phyloP scores from a whole-genome alignment of 2,888 invertebrate genomes.

The Pachliopta kotzebuea region DNA sequence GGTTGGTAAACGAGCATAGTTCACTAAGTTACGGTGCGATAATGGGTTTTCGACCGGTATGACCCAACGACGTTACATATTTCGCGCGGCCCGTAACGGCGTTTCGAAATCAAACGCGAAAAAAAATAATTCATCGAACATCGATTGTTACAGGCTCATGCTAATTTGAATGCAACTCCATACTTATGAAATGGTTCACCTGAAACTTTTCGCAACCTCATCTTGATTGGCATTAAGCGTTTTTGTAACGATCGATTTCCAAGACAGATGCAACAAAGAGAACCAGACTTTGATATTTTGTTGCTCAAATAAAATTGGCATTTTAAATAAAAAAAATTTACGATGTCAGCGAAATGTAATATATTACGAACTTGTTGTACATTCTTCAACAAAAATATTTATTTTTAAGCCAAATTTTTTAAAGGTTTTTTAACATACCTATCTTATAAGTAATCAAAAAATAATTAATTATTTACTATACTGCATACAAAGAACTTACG shows the following conservation, averaged over 20 bases:
- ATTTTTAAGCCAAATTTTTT: no score
- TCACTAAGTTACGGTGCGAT: conserved; percentile 38
- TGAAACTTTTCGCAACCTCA: conserved; percentile 39
- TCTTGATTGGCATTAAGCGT: conserved; percentile 24
- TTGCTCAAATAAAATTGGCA: neutral
- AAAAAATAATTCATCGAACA: conserved; percentile 55
- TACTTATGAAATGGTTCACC: conserved; percentile 41
- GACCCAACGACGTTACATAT: conserved; percentile 70
- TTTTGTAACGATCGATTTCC: conserved; percentile 4
- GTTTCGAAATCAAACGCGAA: conserved; percentile 53
- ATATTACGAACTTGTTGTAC: no score
- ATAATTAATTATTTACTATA: no score
- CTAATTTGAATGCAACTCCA: conserved; percentile 62
- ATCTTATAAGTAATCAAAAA: no score
- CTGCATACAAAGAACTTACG: no score
- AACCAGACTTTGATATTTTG: neutral
- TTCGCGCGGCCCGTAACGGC: conserved; percentile 67
- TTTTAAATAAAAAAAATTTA: no score
- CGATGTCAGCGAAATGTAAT: no score
- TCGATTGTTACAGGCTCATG: conserved; percentile 63
- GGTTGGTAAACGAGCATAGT: conserved; percentile 10
- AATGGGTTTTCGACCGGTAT: conserved; percentile 58
- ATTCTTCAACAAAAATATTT: no score
- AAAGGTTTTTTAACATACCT: no score
- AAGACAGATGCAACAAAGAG: neutral